Conservation (phyloP, 2,113 vertebrate genomes). For the Prunella himalayana region DNA sequence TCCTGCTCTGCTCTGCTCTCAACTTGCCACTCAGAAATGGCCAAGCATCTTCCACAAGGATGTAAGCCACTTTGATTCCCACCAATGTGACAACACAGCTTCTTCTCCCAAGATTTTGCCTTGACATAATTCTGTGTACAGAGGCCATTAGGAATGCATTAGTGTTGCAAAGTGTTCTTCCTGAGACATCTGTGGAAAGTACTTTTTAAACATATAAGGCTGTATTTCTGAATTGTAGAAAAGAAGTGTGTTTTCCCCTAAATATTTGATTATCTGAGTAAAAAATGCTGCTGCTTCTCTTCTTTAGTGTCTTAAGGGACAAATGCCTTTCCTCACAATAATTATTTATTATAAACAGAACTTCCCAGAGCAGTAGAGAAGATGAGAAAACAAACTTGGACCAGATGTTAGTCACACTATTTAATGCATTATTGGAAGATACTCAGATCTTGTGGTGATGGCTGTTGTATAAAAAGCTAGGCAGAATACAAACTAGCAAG, state of each 20-base stretch:
- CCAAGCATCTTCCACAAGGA: neutral
- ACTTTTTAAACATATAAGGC: neutral
- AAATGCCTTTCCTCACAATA: neutral
- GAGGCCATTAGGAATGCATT: neutral
- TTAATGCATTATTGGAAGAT: neutral
- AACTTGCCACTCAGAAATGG: neutral
- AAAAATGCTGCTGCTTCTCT: neutral
- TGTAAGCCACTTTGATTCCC: neutral
- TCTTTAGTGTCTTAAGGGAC: neutral
- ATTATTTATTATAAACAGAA: neutral
- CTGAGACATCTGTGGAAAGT: neutral
- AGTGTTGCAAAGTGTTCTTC: neutral
- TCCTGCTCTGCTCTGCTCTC: neutral
- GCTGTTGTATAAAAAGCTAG: neutral
- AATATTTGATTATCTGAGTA: neutral
- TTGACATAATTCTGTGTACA: neutral
- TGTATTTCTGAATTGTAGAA: neutral
- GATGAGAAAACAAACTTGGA: neutral
- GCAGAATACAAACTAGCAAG: neutral
- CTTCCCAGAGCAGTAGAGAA: neutral
- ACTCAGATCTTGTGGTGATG: neutral
- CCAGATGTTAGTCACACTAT: neutral
- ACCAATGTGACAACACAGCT: neutral
- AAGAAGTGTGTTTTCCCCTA: neutral
- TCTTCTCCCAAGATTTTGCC: neutral